These are phyloP conservation scores for Prionailurus viverrinus DNA, from an alignment of 2,113 vertebrate species.

Conservation along the genomic window DNA sequence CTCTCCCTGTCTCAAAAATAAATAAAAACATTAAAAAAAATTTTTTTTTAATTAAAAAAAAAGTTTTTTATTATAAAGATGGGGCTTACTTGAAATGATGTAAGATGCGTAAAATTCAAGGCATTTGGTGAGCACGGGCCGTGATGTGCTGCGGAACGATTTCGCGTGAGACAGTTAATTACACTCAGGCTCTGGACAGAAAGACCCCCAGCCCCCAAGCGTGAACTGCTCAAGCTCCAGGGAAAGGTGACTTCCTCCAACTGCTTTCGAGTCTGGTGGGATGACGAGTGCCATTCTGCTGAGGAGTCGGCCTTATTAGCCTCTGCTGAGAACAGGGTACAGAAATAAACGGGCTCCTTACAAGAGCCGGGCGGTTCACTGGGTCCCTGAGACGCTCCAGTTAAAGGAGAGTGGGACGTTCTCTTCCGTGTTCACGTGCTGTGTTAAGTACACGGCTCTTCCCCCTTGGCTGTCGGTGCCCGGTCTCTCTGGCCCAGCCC, in stretches of 20 bases:
- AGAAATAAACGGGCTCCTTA: too few relatives aligned
- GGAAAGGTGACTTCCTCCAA: not conserved
- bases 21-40: too few relatives aligned
- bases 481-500: not conserved
- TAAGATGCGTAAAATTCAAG: not conserved
- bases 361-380: not conserved
- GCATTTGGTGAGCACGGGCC: not conserved
- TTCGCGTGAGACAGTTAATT: not conserved
- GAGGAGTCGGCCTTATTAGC: not conserved
- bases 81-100: not conserved
- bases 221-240: not conserved
- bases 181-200: not conserved
- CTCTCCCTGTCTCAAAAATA: too few relatives aligned
- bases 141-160: not conserved
- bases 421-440: not conserved
- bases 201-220: not conserved
- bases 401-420: not conserved
- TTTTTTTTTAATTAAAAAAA: too few relatives aligned
- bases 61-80: not conserved
- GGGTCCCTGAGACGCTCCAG: not conserved
- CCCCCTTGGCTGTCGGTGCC: too few relatives aligned
- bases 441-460: not conserved
- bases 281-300: not conserved
- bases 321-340: not conserved
- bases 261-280: not conserved